Evolutionary conservation across 92 coral and sea anemone genomes (phyloP).

Genomic region (Epizoanthus scotinus): DNA sequence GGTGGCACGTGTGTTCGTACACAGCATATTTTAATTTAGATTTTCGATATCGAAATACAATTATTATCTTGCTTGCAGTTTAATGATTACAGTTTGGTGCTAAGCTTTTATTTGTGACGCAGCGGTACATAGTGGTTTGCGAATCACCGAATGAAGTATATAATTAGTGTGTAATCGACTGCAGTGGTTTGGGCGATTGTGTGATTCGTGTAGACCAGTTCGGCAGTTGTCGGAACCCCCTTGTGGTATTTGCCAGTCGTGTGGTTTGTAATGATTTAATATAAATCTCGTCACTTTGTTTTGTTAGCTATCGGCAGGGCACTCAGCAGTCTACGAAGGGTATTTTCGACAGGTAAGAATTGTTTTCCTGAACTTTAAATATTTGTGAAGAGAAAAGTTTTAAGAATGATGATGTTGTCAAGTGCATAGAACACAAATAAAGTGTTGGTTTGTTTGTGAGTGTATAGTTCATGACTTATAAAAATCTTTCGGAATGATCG

Average conservation of each 20-base stretch:
- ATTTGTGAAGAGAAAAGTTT: no score
- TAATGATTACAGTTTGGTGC: background rate
- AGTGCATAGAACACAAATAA: no score
- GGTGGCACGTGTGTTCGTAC: no score
- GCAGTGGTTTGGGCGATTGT: background rate
- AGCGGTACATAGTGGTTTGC: background rate
- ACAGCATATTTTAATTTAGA: no score
- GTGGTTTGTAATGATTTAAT: background rate
- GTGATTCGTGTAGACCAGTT: conserved; percentile 10
- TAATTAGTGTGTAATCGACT: background rate
- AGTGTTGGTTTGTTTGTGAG: no score
- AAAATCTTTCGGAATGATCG: no score
- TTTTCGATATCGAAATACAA: no score
- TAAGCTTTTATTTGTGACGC: background rate
- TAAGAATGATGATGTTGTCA: no score
- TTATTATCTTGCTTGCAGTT: no score
- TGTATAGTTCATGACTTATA: no score
- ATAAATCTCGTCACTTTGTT: conserved; percentile 13
- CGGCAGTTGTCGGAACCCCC: background rate
- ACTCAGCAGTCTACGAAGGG: conserved; percentile 85
- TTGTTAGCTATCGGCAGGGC: conserved; percentile 96
- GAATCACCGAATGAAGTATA: background rate
- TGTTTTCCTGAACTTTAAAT: background rate
- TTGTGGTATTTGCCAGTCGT: background rate
- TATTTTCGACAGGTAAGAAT: conserved; percentile 90